phyloP scores from a whole-genome alignment of 2,113 vertebrate species.

The Mesitornis unicolor region DNA sequence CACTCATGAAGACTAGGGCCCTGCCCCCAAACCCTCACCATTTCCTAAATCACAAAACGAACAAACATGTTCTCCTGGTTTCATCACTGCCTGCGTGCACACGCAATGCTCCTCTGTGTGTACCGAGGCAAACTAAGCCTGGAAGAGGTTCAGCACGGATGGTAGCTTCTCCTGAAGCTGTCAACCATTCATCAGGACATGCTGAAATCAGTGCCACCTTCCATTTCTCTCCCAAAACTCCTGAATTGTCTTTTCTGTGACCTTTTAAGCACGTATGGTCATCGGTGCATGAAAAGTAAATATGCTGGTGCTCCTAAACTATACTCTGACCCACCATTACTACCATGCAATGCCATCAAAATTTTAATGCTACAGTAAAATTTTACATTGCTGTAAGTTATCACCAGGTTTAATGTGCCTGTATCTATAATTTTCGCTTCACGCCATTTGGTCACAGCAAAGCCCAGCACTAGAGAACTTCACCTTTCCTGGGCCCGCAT shows the following conservation, averaged over 20 bases:
- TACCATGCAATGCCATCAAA: rapidly evolving
- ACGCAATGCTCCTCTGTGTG: background rate
- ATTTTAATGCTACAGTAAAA: background rate
- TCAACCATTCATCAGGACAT: background rate
- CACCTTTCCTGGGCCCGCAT: rapidly evolving
- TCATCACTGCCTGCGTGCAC: background rate
- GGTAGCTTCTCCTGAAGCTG: background rate
- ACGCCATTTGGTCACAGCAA: rapidly evolving
- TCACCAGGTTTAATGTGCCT: background rate
- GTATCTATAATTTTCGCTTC: background rate
- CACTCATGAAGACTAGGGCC: background rate
- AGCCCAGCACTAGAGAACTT: background rate
- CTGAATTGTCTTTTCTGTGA: background rate
- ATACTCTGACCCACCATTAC: background rate
- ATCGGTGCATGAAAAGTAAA: background rate
- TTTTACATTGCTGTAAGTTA: background rate
- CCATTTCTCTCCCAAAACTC: background rate
- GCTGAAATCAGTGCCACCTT: background rate
- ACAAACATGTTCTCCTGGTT: background rate
- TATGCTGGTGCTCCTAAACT: rapidly evolving
- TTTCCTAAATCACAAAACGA: background rate
- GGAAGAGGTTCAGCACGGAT: background rate
- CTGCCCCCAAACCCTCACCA: background rate
- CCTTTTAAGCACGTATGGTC: rapidly evolving
- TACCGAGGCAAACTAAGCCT: background rate